phyloP scores from a whole-genome alignment of 2,888 invertebrate species.

The Melikaiella ostensackeni region DNA sequence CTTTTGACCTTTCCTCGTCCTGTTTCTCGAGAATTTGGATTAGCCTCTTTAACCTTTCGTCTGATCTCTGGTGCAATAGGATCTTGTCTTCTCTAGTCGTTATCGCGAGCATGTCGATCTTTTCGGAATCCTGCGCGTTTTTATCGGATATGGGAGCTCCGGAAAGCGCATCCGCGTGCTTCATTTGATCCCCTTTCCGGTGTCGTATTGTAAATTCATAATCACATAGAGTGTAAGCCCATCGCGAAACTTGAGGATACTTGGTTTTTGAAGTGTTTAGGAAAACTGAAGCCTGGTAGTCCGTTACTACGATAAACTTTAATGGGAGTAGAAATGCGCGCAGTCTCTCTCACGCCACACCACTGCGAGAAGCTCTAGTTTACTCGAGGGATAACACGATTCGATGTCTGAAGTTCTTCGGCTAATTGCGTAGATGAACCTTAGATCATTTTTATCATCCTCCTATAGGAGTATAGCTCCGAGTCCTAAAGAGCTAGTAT shows the following conservation, averaged over 20 bases:
- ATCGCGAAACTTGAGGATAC: constrained; percentile 56
- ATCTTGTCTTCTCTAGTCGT: no score
- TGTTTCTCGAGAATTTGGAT: no score
- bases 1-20: no score
- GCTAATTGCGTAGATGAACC: constrained; percentile 57
- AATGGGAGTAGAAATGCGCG: constrained; percentile 34
- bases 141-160: no score
- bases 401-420: constrained; percentile 57
- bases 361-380: constrained; percentile 44
- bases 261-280: constrained; percentile 58
- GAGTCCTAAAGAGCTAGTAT: constrained; percentile 24
- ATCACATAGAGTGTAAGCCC: constrained; percentile 47
- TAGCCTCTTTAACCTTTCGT: no score
- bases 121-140: no score
- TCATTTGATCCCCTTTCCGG: constrained; percentile 47
- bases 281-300: constrained; percentile 59
- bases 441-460: constrained; percentile 48
- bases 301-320: constrained; percentile 15
- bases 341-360: constrained; percentile 44
- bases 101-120: no score
- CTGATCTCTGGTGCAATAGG: no score
- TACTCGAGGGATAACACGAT: constrained; percentile 57
- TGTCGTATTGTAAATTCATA: constrained; percentile 49
- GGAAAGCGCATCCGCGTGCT: constrained; percentile 55
- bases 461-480: constrained; percentile 50